phyloP scores from a whole-genome alignment of 2,797 vertebrate genomes.

The Glyptemys insculpta region DNA sequence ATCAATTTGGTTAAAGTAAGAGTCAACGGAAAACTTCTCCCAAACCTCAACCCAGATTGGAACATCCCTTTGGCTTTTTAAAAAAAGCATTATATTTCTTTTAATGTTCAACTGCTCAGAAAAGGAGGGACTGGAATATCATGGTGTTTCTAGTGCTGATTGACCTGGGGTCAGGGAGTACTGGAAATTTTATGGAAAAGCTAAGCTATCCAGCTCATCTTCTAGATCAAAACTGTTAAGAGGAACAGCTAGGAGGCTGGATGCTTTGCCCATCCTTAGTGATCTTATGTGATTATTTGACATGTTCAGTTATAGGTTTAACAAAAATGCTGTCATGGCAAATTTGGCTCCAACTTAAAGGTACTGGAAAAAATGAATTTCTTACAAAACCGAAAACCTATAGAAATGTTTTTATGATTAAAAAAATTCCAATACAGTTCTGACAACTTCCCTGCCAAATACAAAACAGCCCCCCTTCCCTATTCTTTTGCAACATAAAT shows the following conservation, averaged over 20 bases:
- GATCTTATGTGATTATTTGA: fast-evolving
- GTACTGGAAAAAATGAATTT: not conserved
- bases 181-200: not conserved
- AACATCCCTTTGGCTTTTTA: not conserved
- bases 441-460: not conserved
- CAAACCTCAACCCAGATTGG: not conserved
- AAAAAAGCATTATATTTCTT: not conserved
- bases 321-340: not conserved
- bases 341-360: not conserved
- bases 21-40: not conserved
- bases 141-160: not conserved
- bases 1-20: not conserved
- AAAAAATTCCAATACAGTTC: not conserved
- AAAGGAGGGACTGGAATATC: not conserved
- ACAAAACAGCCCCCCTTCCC: too few relatives aligned
- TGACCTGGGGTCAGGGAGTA: not conserved
- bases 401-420: not conserved
- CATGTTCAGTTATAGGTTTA: not conserved
- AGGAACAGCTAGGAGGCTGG: not conserved
- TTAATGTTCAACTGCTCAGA: not conserved
- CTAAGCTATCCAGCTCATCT: not conserved
- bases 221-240: not conserved
- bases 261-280: not conserved
- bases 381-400: not conserved
- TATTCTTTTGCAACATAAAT: not conserved